Conservation (phyloP, 35 echinoderm and acorn worm genomes). For the Diadema setosum region DNA sequence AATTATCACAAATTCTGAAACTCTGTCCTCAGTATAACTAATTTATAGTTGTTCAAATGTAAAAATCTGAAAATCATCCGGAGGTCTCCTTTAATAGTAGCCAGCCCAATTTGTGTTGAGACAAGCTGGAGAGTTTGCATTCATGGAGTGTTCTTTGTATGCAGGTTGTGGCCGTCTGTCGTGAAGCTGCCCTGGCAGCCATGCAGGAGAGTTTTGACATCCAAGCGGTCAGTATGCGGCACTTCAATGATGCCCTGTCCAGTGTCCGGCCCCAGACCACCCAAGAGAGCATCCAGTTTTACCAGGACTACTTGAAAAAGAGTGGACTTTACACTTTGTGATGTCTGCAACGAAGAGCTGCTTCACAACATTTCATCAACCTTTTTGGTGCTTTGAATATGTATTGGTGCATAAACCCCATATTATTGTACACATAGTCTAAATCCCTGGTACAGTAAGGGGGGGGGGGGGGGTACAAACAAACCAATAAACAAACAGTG, state of each 20-base stretch:
- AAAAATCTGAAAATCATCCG: too few relatives aligned
- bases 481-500: too few relatives aligned
- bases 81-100: too few relatives aligned
- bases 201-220: constrained; percentile 80
- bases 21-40: too few relatives aligned
- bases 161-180: constrained; percentile 95
- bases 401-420: too few relatives aligned
- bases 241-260: constrained; percentile 74
- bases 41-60: too few relatives aligned
- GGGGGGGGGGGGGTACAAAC: too few relatives aligned
- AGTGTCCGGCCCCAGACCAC: constrained; percentile 79
- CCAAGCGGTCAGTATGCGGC: not conserved
- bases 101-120: too few relatives aligned
- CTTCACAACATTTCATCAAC: not conserved
- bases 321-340: constrained; percentile 47
- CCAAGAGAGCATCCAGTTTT: constrained; percentile 49
- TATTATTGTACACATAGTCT: too few relatives aligned
- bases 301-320: constrained; percentile 57
- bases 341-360: not conserved
- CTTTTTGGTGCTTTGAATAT: too few relatives aligned
- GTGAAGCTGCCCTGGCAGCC: constrained; percentile 88
- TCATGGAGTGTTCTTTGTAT: not conserved
- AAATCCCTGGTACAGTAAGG: too few relatives aligned
- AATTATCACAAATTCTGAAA: too few relatives aligned
- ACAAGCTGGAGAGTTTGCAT: not conserved